Evolutionary conservation across 2,888 invertebrate species (phyloP).

Genomic region (Deroplatys truncata): DNA sequence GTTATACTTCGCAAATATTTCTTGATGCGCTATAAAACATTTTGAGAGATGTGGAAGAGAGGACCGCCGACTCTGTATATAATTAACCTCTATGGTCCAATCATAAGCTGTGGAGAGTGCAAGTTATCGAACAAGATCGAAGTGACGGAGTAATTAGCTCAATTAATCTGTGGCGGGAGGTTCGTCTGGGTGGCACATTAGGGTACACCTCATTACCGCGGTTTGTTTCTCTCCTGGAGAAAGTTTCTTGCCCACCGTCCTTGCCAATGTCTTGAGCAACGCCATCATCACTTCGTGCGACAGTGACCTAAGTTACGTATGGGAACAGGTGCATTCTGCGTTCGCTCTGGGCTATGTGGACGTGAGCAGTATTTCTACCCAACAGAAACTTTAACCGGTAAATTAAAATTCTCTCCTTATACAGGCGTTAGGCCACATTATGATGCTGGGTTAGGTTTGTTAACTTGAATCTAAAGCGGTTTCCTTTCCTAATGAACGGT

Average conservation of each 20-base stretch:
- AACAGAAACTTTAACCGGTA: too few species aligned
- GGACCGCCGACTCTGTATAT: neutral
- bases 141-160: conserved; percentile 3
- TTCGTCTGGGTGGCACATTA: neutral
- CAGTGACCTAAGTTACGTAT: neutral
- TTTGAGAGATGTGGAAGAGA: neutral
- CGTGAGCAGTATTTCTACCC: too few species aligned
- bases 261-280: conserved; percentile 5
- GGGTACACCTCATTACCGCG: neutral
- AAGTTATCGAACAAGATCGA: neutral
- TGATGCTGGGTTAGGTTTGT: too few species aligned
- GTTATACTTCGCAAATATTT: neutral
- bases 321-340: neutral
- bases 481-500: too few species aligned
- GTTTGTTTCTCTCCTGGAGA: neutral
- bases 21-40: neutral
- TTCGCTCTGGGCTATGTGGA: neutral
- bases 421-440: too few species aligned
- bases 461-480: too few species aligned
- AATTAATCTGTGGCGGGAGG: neutral
- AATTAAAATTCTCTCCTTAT: too few species aligned
- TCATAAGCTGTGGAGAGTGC: neutral
- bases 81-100: neutral
- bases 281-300: neutral
- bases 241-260: neutral